phyloP scores from a whole-genome alignment of 2,113 vertebrate genomes.

The Centropus unirufus region DNA sequence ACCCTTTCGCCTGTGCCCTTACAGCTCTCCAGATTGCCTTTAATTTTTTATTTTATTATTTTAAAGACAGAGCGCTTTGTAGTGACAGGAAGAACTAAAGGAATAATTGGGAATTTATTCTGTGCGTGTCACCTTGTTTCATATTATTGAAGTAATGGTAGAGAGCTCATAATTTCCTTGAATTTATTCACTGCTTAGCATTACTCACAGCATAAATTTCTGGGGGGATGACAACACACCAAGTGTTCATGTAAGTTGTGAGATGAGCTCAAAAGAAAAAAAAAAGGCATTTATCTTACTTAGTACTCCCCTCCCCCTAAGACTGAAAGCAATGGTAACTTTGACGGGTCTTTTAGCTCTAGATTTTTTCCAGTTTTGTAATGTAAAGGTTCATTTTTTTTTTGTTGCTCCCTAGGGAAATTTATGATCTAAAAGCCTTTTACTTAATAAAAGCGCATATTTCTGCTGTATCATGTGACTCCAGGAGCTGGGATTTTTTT shows the following conservation, averaged over 20 bases:
- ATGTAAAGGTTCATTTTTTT: background rate
- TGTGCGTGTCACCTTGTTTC: background rate
- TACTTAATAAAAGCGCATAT: background rate
- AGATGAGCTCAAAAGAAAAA: background rate
- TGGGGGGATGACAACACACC: background rate
- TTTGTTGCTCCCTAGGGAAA: background rate
- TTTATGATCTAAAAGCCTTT: background rate
- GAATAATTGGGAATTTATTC: conserved; percentile 9
- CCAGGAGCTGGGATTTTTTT: background rate
- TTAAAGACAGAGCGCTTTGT: background rate
- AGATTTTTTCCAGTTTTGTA: background rate
- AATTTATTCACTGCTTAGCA: conserved; percentile 10
- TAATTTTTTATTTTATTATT: background rate
- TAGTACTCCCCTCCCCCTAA: background rate
- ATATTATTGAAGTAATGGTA: background rate
- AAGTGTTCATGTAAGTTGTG: background rate
- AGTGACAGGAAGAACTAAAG: background rate
- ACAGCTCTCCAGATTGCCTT: background rate
- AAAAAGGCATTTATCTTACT: background rate
- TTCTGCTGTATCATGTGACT: background rate
- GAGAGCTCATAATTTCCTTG: background rate
- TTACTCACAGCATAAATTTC: background rate
- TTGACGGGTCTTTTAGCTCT: background rate
- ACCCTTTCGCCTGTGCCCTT: background rate
- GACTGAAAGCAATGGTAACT: background rate